Evolutionary conservation across 2,888 invertebrate species (phyloP).

Genomic region (Clusia tigrina): DNA sequence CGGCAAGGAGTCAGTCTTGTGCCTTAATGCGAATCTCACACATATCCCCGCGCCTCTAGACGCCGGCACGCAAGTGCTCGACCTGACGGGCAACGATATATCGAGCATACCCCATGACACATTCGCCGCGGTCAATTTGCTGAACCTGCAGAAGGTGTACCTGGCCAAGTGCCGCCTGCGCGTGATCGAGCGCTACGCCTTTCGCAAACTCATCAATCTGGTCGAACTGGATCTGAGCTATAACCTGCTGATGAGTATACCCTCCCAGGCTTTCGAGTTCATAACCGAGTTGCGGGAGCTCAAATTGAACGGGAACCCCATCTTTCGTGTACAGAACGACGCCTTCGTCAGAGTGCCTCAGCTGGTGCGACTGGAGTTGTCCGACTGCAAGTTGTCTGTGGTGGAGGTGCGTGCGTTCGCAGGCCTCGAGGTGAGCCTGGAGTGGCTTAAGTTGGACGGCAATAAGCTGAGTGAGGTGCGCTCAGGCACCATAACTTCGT

Average conservation of each 20-base stretch:
- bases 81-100: constrained; percentile 79
- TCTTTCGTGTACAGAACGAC: constrained; percentile 74
- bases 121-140: constrained; percentile 77
- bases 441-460: constrained; percentile 80
- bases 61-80: constrained; percentile 80
- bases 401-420: constrained; percentile 77
- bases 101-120: constrained; percentile 74
- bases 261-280: constrained; percentile 76
- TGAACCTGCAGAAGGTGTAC: constrained; percentile 83
- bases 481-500: constrained; percentile 72
- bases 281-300: constrained; percentile 79
- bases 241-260: constrained; percentile 74
- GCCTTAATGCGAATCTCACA: constrained; percentile 78
- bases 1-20: constrained; percentile 85
- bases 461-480: constrained; percentile 75
- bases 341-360: constrained; percentile 74
- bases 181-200: constrained; percentile 75
- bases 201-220: constrained; percentile 79
- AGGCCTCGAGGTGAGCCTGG: constrained; percentile 76
- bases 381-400: constrained; percentile 74
- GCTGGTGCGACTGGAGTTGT: constrained; percentile 76
- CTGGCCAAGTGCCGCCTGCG: constrained; percentile 76
- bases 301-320: constrained; percentile 78
- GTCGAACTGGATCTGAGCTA: constrained; percentile 83
- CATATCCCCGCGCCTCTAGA: constrained; percentile 78